Base-by-base conservation (phyloP, 2,797 vertebrate species). In the Gambusia yucatana region DNA sequence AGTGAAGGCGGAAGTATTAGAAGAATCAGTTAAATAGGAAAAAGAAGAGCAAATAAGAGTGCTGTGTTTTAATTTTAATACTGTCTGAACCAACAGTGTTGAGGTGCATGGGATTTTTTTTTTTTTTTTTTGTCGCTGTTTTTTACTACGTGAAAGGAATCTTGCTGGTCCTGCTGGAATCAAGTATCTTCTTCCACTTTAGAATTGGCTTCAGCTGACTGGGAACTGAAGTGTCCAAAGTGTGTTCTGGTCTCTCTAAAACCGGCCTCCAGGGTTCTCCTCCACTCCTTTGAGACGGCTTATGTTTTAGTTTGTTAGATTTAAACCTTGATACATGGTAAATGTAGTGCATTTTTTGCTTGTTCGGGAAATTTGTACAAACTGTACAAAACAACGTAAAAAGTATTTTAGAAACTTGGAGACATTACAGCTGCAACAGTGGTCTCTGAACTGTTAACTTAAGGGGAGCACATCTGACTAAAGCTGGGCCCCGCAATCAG, bases 141-240 rank as follows among this genome's bases (percentile, higher is more conserved):
- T 50, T 20, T 50, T 50, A 28, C 73, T 67, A 57, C 43, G 39
- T 70, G 3, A 78, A 72, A 83, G 69, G n/a, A 79, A 77, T 77
- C 52, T 75, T 84, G 55, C 72, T 71, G 55, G 79, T 80, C 25
- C 72, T 73, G 67, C 63, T 67, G 39, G 74, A 82, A 85, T 80
- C 47, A 75, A 28, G 86, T 73, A 73, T 85, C 57, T 83, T 61
- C 87, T 73, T 20, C 59, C 13, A 41, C 77, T 41, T 48, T 84
- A 75, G 76, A 82, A 63, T 80, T 75, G 73, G 82, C 84, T 89
- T 85, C 88, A 91, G 83, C 90, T 92, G 88, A 91, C 81, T 77
- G 79, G 44, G 86, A 76, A 77, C 76, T 5, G 33, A 50, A 48
- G 17, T 82, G 78, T 82, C 73, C 88, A 70, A 65, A 41, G 73